Evolutionary conservation across 2,113 vertebrate species (phyloP).

Genomic region (Asarcornis scutulata): DNA sequence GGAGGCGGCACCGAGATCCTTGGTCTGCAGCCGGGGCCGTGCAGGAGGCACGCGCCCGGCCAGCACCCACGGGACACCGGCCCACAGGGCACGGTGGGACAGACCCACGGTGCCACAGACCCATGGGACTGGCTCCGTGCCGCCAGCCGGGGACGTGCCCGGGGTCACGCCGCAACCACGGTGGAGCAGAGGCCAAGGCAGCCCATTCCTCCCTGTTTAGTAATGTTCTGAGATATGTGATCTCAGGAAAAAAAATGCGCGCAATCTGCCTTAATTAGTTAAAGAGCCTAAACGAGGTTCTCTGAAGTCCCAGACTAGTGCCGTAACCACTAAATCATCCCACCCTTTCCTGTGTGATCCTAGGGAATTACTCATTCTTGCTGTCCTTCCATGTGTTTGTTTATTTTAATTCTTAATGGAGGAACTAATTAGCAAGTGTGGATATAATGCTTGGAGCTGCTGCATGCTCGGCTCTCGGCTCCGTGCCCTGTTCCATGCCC

Average conservation of each 20-base stretch:
- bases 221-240: neutral
- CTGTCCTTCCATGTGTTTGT: constrained; percentile 45
- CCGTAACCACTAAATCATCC: constrained; percentile 24
- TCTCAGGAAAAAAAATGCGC: neutral
- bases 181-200: neutral
- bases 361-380: constrained; percentile 29
- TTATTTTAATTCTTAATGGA: constrained; percentile 48
- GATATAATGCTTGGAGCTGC: neutral
- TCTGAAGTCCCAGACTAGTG: constrained; percentile 39
- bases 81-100: fast-evolving
- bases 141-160: neutral
- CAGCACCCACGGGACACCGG: neutral
- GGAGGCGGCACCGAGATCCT: neutral
- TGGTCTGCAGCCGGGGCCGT: fast-evolving
- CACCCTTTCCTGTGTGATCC: constrained; percentile 59
- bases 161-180: neutral
- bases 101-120: neutral
- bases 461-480: neutral
- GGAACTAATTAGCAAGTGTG: constrained; percentile 35
- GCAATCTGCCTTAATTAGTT: constrained; percentile 24
- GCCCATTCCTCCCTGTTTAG: neutral
- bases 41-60: fast-evolving
- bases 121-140: fast-evolving
- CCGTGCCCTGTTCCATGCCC: fast-evolving
- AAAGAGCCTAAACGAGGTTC: neutral